Evolutionary conservation across 1,140 invertebrate genomes (phyloP), one percentile per base, ranked within the genome.

Genomic region (Tetramorium simillimum): DNA sequence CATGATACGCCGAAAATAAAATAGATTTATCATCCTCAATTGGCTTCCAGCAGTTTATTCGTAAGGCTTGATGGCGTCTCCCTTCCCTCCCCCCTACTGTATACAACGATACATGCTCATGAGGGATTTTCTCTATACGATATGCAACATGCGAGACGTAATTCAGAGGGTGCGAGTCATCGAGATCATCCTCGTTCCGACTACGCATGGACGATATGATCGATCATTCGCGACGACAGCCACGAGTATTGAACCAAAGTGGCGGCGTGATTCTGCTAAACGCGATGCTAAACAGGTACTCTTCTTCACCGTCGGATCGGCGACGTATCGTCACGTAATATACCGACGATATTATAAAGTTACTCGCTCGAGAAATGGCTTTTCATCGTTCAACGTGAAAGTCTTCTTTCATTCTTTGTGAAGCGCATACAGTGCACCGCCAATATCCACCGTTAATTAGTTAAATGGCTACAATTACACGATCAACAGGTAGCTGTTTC

Each of bases 101-200:
- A 10, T 65, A 46, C 70, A 65, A 51, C 14, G 49, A 46, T 46
- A 43, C n/a, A 14, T n/a, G 51, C 28, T 46, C 33, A 75, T n/a
- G 80, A 24, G 76, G 85, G 85, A 92, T 91, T 92, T 92, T 91
- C 82, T 91, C 82, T 90, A 82, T 86, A 85, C 86, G 89, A 93
- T 90, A 82, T 82, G 90, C 89, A 91, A 93, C 89, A 93, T 90
- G 92, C 92, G 90, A 88, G 90, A 91, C 87, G 91, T 94, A 94
- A 94, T 93, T 92, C 92, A 87, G 82, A 88, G 86, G 82, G 60
- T 93, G 93, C 93, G 93, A 94, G 93, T 94, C 93, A 94, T 92
- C 88, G 76, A 85, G 91, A 93, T 94, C 87, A 92, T 93, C 92
- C 88, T 75, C 73, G 63, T 87, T 63, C 49, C 77, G 76, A 63